Base-by-base conservation (phyloP, 1,140 invertebrate genomes). In the Mizuhopecten yessoensis region DNA sequence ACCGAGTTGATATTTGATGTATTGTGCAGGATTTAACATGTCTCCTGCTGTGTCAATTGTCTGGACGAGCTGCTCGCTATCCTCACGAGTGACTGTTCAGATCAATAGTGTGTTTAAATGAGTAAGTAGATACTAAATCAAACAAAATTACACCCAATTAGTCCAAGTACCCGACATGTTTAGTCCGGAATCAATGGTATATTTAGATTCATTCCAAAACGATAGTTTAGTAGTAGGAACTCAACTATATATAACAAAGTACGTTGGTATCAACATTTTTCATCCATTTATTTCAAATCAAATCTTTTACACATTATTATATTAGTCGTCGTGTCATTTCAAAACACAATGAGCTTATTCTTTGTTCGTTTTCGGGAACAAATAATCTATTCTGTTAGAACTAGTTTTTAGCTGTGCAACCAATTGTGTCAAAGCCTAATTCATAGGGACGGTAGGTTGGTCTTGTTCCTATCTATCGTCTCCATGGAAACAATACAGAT, bases 401-500 rank as follows among this genome's bases (percentile, higher is more conserved):
- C n/a, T n/a, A n/a, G n/a, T n/a, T n/a, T n/a, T n/a, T 5, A 75
- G n/a, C 7, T 7, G n/a, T 75, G 57, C 29, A 57, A 57, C 45
- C 3, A 20, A 57, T 75, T 75, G 23, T 75, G 57, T 17, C 23
- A n/a, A 29, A 9, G 5, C 57, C n/a, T 75, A 75, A 75, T 75
- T 75, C 57, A 75, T 29, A 1, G 11, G 5, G 57, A 75, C n/a
- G 5, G 5, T 3, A 29, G 57, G 29, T 3, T 75, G 17, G 57
- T 29, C n/a, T n/a, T 5, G 23, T 75, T n/a, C 57, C 57, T 75
- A 75, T n/a, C 23, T 9, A 23, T 29, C 0, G 57, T 75, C 5
- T n/a, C n/a, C 23, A 75, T 75, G 57, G 57, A 75, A 75, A 75
- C 57, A 29, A 75, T 75, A 75, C n/a, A 75, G 57, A 75, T 75